phyloP scores from a whole-genome alignment of 2,888 invertebrate species.

The Bruchidius siliquastri region DNA sequence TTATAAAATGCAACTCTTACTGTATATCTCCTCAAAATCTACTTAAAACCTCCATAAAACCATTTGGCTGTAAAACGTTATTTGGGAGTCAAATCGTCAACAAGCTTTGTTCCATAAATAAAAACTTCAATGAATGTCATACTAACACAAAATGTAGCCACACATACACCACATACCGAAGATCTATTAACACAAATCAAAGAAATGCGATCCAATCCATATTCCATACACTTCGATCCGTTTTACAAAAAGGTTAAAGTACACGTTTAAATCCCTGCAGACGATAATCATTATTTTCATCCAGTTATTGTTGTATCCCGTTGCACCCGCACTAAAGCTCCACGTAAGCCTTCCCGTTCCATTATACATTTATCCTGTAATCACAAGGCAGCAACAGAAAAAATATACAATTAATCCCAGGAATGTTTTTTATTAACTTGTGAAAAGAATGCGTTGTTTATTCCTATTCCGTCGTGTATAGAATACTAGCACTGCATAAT shows the following conservation, averaged over 20 bases:
- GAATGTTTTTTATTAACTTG: background rate
- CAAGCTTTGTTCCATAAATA: no score
- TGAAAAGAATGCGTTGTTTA: background rate
- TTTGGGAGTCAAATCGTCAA: no score
- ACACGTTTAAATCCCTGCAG: background rate
- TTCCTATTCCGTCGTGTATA: background rate
- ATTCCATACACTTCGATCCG: background rate
- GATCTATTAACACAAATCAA: no score
- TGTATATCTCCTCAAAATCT: no score
- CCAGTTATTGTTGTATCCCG: no score
- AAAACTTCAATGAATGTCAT: no score
- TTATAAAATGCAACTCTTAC: no score
- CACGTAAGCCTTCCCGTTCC: background rate
- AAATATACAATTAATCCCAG: background rate
- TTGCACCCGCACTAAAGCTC: background rate
- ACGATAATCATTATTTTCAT: background rate
- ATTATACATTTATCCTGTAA: background rate
- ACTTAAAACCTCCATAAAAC: no score
- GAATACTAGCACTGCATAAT: background rate
- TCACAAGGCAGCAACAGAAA: background rate
- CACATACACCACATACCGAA: no score
- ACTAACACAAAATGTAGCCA: no score
- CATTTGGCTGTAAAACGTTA: no score
- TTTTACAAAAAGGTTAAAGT: background rate
- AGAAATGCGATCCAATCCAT: no score